Evolutionary conservation across 2,797 vertebrate species (phyloP), one percentile per base, ranked within the genome.

Genomic region (Myotis findleyi): DNA sequence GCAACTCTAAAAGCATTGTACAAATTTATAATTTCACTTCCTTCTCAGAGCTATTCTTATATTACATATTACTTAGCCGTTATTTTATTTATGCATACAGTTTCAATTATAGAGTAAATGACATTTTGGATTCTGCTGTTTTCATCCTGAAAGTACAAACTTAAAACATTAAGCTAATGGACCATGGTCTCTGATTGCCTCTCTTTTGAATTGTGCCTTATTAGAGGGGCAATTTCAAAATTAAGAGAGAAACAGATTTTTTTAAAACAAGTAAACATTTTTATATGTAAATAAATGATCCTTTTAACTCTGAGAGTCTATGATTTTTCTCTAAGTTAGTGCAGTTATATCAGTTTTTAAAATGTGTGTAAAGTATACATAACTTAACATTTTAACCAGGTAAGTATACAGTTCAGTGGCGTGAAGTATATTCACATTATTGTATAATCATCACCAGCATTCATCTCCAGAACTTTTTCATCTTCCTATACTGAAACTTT

Each of bases 81-180:
- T 85, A 71, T 55, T 85, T 93, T 76, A 71, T 91, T 86, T 93
- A 81, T 86, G 53, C 23, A 30, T 82, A 59, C 8, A 94, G 8
- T 93, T 89, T 27, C 8, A 71, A 5, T 95, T 59, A 16, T 53
- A 69, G 36, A 80, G 17, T 66, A 90, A 36, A 68, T 76, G 73
- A 57, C 51, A 76, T 96, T 96, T 89, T 95, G 7, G 62, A 79
- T 91, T 64, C 79, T 89, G 17, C 20, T 87, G 7, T 88, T 96
- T 91, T 89, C 38, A 85, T 88, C 53, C 47, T 88, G 11, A 84
- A 91, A 83, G 38, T 91, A 81, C 62, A 90, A 80, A 92, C 20
- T 47, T 77, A 86, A 69, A 89, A 81, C 23, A 89, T 20, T 38
- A 89, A 89, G 33, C 13, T 77, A 77, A 72, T 72, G 53, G 41